Evolutionary conservation across 2,113 vertebrate genomes (phyloP), one percentile per base, ranked within the genome.

Genomic region (Propithecus coquereli): DNA sequence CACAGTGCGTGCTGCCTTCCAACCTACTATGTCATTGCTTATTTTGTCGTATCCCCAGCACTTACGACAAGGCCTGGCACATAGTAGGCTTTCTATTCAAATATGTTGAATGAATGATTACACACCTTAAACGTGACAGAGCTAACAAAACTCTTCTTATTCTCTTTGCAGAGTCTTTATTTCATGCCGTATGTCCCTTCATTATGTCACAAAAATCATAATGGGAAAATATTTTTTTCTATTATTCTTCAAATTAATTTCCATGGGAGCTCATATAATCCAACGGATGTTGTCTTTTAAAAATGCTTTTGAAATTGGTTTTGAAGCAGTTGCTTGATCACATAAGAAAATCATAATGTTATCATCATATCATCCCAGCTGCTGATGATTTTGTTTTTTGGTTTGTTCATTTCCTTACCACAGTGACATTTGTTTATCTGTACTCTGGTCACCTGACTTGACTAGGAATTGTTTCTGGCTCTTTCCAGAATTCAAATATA

Each of bases 301-400:
- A 89, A 91, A 71, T 89, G 8, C 9, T 66, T 68, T 93, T 40
- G 76, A 89, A 95, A 79, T 82, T 34, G 3, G 3, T 59, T 86
- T 79, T 95, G 91, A 93, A 93, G 65, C 11, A 82, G 3, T 50
- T 95, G 85, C 27, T 97, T 93, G 52, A 86, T 86, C 89, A 96
- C 59, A 93, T 1, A 43, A 88, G 65, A 91, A 91, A 88, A 87
- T 95, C 43, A 82, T 83, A 66, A 52, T 89, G 13, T 50, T 76
- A 80, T 59, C 47, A 87, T 88, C 37, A 66, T 71, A 85, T 79
- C 34, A 76, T 82, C 40, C 68, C 52, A 89, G 45, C 20, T 91
- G 65, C 9, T 95, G 10, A 59, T 87, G 74, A 22, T 47, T 95
- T 82, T 81, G 52, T 27, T 89, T 79, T 90, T 77, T 76, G 61